phyloP scores from a whole-genome alignment of 2,113 vertebrate genomes.

The Pterocles orientalis region DNA sequence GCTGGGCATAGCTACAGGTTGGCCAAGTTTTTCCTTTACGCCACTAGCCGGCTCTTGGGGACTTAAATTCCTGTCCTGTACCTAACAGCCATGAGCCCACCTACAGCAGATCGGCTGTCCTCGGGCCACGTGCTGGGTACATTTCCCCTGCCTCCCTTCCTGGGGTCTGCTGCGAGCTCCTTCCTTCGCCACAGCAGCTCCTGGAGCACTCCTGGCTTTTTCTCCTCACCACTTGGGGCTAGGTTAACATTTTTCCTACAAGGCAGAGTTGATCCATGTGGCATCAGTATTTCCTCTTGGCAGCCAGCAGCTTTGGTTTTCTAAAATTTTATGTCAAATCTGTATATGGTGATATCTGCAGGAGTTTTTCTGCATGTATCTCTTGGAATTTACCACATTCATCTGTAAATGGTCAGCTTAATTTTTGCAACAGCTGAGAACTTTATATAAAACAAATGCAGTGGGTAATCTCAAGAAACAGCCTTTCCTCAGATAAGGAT shows the following conservation, averaged over 20 bases:
- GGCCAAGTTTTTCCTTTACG: neutral
- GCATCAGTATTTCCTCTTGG: neutral
- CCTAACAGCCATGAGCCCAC: neutral
- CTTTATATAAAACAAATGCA: neutral
- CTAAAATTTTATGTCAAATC: neutral
- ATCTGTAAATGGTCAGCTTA: neutral
- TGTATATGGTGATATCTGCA: neutral
- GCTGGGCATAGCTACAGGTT: neutral
- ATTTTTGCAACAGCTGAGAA: neutral
- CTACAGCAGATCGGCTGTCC: neutral
- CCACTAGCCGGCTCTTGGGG: neutral
- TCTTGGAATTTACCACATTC: neutral
- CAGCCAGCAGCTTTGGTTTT: neutral
- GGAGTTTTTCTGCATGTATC: neutral
- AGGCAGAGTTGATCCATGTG: neutral
- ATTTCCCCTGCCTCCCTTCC: neutral
- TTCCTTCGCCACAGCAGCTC: fast-evolving
- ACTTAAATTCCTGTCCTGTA: neutral
- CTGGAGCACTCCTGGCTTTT: neutral
- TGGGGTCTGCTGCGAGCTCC: neutral
- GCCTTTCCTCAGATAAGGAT: neutral
- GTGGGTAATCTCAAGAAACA: neutral
- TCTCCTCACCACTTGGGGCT: neutral
- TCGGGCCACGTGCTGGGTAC: fast-evolving
- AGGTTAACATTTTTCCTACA: neutral